Base-by-base conservation (phyloP, 1,140 invertebrate species). In the Caenorhabditis tropicalis region DNA sequence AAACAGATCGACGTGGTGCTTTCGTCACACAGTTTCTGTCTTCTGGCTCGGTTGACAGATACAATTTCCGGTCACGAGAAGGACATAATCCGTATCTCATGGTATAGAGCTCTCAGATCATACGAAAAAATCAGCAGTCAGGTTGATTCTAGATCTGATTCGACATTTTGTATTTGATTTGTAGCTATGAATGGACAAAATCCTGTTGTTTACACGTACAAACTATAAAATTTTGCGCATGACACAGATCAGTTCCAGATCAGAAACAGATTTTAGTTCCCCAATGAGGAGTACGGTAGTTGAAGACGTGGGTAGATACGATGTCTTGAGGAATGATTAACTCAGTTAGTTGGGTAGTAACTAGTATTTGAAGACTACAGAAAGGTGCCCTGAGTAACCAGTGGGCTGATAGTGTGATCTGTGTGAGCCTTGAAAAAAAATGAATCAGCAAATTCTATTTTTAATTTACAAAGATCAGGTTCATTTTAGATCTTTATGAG, bases 21-120 rank as follows among this genome's bases (percentile, higher is more conserved):
- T 36, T 36, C 58, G 58, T 65, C 58, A 65, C 58, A 15, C n/a
- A 12, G 29, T 56, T 56, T 65, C 10, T 65, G 58, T 65, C 58
- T 65, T 65, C 58, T 65, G 12, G 2, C 24, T 19, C 6, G 0
- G 4, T 19, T 16, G 33, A 19, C 1, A 36, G 36, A 33, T 36
- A 65, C 58, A 65, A 65, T 36, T 65, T 9, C 10, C 0, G n/a
- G 19, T 65, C 58, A 36, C 58, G 19, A 33, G 58, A 65, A 65
- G 16, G 12, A 65, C 31, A 36, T 36, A 51, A 51, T 19, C 10
- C 10, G 48, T 19, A 1, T 51, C 19, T 19, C 0, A 19, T 51
- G 48, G 5, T 51, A 6, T 51, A 19, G 33, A 16, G 29, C 5
- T 10, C 16, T 31, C 3, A 65, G 58, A 65, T 65, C 33, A 65